Conservation (phyloP, 2,888 invertebrate genomes). For the Ormyrus thymus region DNA sequence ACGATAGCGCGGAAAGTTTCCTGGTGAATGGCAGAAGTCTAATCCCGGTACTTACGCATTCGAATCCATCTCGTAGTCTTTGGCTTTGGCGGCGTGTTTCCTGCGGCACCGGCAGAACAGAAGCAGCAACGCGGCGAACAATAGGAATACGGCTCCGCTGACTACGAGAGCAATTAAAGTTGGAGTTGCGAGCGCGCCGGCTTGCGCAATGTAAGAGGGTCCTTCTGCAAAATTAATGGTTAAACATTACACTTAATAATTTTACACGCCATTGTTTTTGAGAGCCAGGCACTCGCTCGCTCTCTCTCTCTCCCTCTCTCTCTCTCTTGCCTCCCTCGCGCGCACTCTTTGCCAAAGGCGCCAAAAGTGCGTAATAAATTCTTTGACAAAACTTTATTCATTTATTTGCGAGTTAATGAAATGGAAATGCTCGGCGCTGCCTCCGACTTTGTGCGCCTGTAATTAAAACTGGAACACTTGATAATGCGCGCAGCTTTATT, state of each 20-base stretch:
- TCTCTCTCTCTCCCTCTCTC: background rate
- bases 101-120: constrained; percentile 91
- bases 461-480: constrained; percentile 38
- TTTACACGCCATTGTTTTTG: constrained; percentile 45
- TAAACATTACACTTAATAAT: constrained; percentile 47
- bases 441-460: background rate
- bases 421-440: constrained; percentile 15
- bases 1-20: background rate
- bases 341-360: background rate
- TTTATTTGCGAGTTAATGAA: constrained; percentile 24
- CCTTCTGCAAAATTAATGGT: constrained; percentile 80
- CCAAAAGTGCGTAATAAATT: constrained; percentile 26
- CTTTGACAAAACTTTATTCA: constrained; percentile 41
- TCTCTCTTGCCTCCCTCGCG: background rate
- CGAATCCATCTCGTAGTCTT: constrained; percentile 94
- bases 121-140: constrained; percentile 85
- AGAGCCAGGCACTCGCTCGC: background rate
- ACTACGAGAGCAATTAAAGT: constrained; percentile 87
- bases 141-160: constrained; percentile 86
- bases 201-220: constrained; percentile 87
- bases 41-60: constrained; percentile 73
- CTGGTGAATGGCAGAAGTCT: constrained; percentile 8
- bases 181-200: constrained; percentile 85
- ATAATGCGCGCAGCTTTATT: constrained; percentile 36
- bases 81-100: constrained; percentile 87